A percentile compares a stretch with the other conserved stretches of the same genome.
Conservation (phyloP, 1,140 invertebrate genomes). For the Brachystomella parvula region DNA sequence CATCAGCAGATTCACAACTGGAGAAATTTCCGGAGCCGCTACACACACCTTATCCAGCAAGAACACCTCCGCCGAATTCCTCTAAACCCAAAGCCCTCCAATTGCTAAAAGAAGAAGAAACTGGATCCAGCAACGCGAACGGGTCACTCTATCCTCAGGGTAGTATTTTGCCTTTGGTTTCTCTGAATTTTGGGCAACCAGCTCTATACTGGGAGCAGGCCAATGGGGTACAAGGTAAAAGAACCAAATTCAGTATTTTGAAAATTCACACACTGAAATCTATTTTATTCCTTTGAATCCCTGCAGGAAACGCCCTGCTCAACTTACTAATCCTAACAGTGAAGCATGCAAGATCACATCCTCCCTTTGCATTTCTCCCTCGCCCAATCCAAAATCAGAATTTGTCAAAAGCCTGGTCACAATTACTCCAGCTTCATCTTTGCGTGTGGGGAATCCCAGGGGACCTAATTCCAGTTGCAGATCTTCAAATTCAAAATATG, state of each 20-base stretch:
- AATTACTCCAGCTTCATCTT: slow-evolving; percentile 31
- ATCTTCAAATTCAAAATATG: neutral
- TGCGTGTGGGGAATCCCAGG: slow-evolving; percentile 19
- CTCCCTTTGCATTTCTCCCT: slow-evolving; percentile 27
- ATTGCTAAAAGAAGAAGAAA: too few relatives aligned
- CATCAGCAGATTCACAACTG: neutral
- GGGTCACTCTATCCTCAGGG: too few relatives aligned
- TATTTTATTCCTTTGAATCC: slow-evolving; percentile 10
- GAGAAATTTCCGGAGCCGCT: neutral
- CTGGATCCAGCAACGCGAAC: too few relatives aligned
- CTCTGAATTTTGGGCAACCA: slow-evolving; percentile 15
- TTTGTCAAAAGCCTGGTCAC: slow-evolving; percentile 22
- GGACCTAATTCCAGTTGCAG: neutral
- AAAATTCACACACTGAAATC: neutral
- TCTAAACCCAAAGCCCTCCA: too few relatives aligned
- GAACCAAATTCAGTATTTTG: neutral
- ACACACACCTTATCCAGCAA: neutral
- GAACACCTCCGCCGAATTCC: too few relatives aligned
- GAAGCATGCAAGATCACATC: slow-evolving; percentile 28
- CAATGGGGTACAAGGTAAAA: slow-evolving; percentile 24
- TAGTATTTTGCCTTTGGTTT: slow-evolving; percentile 4
- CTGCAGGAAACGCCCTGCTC: slow-evolving; percentile 28
- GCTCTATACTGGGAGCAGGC: slow-evolving; percentile 21
- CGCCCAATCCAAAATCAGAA: slow-evolving; percentile 19
- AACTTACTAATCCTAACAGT: slow-evolving; percentile 33